These are phyloP conservation scores for Pseudorectes ferrugineus DNA, from an alignment of 2,113 vertebrate genomes.

Conservation along the genomic window DNA sequence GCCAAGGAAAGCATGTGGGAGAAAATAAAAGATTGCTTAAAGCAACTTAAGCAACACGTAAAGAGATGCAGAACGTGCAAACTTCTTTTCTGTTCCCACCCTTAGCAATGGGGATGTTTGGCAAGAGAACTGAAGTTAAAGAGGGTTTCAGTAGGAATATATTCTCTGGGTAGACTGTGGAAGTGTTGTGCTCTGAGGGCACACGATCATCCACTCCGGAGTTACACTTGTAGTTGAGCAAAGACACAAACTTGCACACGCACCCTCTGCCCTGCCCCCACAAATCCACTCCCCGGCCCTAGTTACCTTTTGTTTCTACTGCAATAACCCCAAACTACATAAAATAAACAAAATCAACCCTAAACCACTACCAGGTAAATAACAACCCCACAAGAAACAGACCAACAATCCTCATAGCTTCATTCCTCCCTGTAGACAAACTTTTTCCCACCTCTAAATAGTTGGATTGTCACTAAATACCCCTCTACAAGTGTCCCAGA, in stretches of 20 bases:
- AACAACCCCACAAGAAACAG: not conserved
- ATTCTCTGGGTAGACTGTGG: not conserved
- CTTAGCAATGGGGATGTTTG: not conserved
- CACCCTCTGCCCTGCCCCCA: not conserved
- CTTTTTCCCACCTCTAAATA: not conserved
- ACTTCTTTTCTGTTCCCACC: not conserved
- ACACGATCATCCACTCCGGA: rapidly evolving
- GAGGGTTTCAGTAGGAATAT: not conserved
- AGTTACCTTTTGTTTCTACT: not conserved
- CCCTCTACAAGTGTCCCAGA: not conserved
- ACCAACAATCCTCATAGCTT: not conserved
- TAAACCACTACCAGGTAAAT: not conserved
- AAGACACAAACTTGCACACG: rapidly evolving
- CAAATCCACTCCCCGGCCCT: not conserved
- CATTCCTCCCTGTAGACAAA: not conserved
- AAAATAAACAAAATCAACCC: not conserved
- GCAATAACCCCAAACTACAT: not conserved
- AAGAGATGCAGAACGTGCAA: rapidly evolving
- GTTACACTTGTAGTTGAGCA: rapidly evolving
- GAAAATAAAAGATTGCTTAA: not conserved
- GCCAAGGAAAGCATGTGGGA: rapidly evolving
- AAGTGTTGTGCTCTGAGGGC: not conserved
- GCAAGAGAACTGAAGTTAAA: not conserved
- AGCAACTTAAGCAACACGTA: not conserved
- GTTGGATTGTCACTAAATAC: not conserved